Percentiles rank a stretch among this genome's conserved stretches.
Evolutionary conservation across 30 jellyfish, hydroid and myxozoan genomes (phyloP).

Genomic region (Pelagia noctiluca): DNA sequence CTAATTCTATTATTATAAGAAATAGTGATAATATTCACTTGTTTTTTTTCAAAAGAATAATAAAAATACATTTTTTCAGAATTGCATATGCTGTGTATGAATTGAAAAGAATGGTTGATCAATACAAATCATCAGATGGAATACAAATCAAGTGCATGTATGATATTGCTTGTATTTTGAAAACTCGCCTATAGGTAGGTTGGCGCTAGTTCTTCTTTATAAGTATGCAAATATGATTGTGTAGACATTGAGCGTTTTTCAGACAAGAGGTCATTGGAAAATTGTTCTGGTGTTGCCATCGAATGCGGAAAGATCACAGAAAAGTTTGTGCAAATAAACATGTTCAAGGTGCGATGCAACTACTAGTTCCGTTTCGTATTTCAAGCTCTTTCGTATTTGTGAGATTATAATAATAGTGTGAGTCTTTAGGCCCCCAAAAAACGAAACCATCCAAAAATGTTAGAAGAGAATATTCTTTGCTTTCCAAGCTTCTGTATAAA

Average conservation of each 20-base stretch:
- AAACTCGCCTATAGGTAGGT: slow-evolving; percentile 36
- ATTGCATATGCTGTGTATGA: slow-evolving; percentile 60
- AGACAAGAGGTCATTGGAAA: neutral
- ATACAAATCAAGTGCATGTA: slow-evolving; percentile 48
- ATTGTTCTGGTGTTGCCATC: neutral
- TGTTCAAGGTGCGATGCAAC: too few species aligned
- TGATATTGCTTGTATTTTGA: slow-evolving; percentile 59
- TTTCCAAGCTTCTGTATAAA: too few species aligned
- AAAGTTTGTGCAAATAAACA: too few species aligned
- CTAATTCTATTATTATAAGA: neutral
- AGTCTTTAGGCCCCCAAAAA: too few species aligned
- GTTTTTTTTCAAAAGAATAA: neutral
- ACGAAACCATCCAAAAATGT: too few species aligned
- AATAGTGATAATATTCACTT: neutral
- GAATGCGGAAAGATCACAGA: neutral
- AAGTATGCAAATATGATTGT: too few species aligned
- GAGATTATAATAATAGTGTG: too few species aligned
- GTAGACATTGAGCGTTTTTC: neutral
- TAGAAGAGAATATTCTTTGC: too few species aligned
- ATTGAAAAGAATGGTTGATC: slow-evolving; percentile 44
- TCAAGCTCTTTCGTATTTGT: too few species aligned
- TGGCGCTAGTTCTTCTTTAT: neutral
- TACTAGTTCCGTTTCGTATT: too few species aligned
- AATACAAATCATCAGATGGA: neutral
- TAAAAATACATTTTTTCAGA: neutral